These are phyloP conservation scores for Orchestia grillus DNA, from an alignment of 1,140 invertebrate species.

Conservation along the genomic window DNA sequence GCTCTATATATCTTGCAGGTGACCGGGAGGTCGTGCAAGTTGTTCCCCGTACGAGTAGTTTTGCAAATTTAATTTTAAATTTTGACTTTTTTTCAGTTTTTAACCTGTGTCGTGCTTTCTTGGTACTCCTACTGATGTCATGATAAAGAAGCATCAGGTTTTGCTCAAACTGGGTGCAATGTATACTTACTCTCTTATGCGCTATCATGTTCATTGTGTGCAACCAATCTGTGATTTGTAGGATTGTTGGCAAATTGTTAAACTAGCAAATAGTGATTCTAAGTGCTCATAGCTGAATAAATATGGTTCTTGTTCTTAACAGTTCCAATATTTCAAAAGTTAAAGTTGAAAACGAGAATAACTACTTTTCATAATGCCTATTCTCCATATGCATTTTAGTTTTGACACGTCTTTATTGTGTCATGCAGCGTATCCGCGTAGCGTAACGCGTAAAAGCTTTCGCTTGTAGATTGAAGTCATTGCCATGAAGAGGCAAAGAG, in stretches of 20 bases:
- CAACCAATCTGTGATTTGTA: background rate
- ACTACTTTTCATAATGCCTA: background rate
- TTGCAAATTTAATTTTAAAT: background rate
- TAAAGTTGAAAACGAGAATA: background rate
- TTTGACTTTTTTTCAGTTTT: background rate
- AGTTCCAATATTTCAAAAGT: background rate
- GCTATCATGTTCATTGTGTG: background rate
- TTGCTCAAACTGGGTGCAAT: too few relatives aligned
- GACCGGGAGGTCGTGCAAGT: background rate
- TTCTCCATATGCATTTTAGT: background rate
- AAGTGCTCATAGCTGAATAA: background rate
- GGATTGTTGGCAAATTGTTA: background rate
- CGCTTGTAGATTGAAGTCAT: background rate
- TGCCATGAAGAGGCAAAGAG: background rate
- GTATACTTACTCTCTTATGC: too few relatives aligned
- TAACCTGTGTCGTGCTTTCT: too few relatives aligned
- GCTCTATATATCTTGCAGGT: background rate
- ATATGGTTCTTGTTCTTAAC: background rate
- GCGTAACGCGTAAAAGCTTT: too few relatives aligned
- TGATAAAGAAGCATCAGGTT: background rate
- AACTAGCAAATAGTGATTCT: background rate
- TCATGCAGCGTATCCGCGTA: background rate
- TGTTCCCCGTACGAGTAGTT: background rate
- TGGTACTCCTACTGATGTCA: background rate
- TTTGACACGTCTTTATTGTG: background rate